These are phyloP conservation scores for Autographa gamma DNA, from an alignment of 2,888 invertebrate species.

Conservation along the genomic window DNA sequence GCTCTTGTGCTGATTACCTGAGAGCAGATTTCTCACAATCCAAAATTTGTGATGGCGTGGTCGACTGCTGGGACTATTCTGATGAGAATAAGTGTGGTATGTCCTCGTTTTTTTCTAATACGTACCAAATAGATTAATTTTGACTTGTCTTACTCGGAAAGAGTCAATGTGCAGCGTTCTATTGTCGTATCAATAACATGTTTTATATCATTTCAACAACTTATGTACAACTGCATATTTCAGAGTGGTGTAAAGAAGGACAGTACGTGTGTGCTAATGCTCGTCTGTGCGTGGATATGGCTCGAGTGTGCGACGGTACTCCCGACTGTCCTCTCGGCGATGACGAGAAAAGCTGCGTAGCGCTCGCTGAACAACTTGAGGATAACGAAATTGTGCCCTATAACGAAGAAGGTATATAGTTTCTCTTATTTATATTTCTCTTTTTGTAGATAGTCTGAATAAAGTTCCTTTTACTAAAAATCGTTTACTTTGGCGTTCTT, in stretches of 20 bases:
- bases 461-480: neutral
- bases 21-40: constrained; percentile 91
- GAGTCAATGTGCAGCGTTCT: too few relatives aligned
- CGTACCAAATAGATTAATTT: too few relatives aligned
- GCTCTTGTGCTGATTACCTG: constrained; percentile 93
- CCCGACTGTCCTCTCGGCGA: constrained; percentile 93
- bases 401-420: constrained; percentile 88
- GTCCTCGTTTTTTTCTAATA: constrained; percentile 27
- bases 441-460: neutral
- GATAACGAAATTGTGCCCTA: constrained; percentile 90
- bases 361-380: constrained; percentile 88
- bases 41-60: constrained; percentile 94
- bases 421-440: neutral
- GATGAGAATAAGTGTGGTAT: constrained; percentile 94
- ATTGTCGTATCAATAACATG: too few relatives aligned
- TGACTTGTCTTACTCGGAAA: too few relatives aligned
- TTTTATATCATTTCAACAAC: too few relatives aligned
- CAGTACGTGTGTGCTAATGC: constrained; percentile 94
- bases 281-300: constrained; percentile 90
- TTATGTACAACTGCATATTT: constrained; percentile 57
- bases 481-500: too few relatives aligned
- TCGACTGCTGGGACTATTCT: constrained; percentile 94
- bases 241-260: constrained; percentile 92
- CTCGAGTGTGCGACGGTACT: constrained; percentile 91
- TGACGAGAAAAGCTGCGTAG: constrained; percentile 93